Percentiles rank a stretch among this genome's conserved stretches.
These are phyloP conservation scores for Cyaniris semiargus DNA, from an alignment of 2,888 invertebrate species.

Conservation along the genomic window DNA sequence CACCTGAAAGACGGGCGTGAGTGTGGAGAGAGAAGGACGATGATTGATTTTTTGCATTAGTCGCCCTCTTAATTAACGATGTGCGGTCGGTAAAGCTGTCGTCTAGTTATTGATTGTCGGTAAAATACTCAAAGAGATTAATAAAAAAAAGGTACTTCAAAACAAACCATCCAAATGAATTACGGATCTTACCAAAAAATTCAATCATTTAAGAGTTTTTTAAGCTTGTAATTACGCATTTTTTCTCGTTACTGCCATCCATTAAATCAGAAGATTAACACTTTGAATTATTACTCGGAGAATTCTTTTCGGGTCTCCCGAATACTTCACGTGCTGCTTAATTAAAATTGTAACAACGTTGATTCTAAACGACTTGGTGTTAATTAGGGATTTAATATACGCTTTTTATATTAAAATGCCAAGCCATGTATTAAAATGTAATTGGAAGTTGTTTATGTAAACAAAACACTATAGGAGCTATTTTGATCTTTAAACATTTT, in stretches of 20 bases:
- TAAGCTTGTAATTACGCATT: constrained; percentile 61
- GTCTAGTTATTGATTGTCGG: neutral
- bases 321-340: constrained; percentile 7
- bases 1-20: too few species aligned
- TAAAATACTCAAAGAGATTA: neutral
- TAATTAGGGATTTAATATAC: neutral
- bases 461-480: neutral
- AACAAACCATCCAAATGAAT: neutral
- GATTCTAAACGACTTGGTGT: neutral
- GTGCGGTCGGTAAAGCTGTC: neutral
- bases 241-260: constrained; percentile 57
- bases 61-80: too few species aligned
- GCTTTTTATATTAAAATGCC: neutral
- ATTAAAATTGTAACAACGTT: constrained; percentile 19
- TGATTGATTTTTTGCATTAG: too few species aligned
- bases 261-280: constrained; percentile 58
- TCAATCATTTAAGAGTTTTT: constrained; percentile 37
- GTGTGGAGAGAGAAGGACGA: too few species aligned
- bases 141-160: neutral
- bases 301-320: constrained; percentile 15
- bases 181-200: constrained; percentile 25
- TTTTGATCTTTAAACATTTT: neutral
- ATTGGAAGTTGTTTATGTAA: neutral
- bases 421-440: neutral
- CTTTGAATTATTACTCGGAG: constrained; percentile 54